A percentile compares a stretch with the other conserved stretches of the same genome.
These are phyloP conservation scores for Biston betularia DNA, from an alignment of 2,888 invertebrate species.

Conservation along the genomic window DNA sequence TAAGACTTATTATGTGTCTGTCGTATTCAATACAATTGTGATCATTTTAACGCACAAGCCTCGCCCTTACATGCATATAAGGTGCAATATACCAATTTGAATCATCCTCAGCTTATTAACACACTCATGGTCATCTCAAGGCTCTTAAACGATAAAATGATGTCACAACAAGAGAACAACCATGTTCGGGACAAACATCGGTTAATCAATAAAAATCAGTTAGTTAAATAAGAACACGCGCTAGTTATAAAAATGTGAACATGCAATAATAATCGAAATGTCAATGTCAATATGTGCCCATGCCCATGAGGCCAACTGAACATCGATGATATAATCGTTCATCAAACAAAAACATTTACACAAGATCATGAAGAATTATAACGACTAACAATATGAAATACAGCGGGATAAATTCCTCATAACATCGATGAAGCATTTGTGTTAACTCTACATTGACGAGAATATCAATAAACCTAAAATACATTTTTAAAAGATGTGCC, in stretches of 20 bases:
- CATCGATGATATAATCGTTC: neutral
- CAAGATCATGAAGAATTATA: slow-evolving; percentile 7
- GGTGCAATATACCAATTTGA: slow-evolving; percentile 53
- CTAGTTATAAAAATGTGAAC: neutral
- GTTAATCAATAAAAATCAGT: slow-evolving; percentile 2
- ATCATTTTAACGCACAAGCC: slow-evolving; percentile 42
- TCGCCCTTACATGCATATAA: slow-evolving; percentile 54
- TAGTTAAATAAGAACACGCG: neutral
- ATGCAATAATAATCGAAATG: neutral
- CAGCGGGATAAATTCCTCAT: neutral
- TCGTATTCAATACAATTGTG: slow-evolving; percentile 10
- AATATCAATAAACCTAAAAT: neutral
- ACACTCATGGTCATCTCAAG: slow-evolving; percentile 9
- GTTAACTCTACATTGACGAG: slow-evolving; percentile 4
- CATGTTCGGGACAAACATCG: neutral
- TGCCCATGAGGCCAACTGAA: neutral
- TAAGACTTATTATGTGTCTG: slow-evolving; percentile 1
- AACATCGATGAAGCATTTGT: slow-evolving; percentile 14
- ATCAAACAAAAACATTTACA: neutral
- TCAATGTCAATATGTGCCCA: neutral
- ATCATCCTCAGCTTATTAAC: slow-evolving; percentile 59
- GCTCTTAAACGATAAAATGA: slow-evolving; percentile 15
- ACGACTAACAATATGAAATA: slow-evolving; percentile 18
- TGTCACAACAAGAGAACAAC: neutral
- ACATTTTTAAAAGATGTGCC: neutral